phyloP scores from a whole-genome alignment of 2,888 invertebrate genomes.

The Acanthosepion lycidas region DNA sequence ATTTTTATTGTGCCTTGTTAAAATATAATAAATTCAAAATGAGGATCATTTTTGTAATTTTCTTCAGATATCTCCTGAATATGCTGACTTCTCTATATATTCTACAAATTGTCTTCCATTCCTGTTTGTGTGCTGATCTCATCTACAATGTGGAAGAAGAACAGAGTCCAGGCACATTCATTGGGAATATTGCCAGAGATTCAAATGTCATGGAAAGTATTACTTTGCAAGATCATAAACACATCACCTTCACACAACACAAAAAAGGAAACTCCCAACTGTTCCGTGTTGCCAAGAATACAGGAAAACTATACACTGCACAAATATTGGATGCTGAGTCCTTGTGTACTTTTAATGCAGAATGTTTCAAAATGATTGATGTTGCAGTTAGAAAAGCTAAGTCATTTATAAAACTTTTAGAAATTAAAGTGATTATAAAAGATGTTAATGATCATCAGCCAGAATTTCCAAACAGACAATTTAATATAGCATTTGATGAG shows the following conservation, averaged over 20 bases:
- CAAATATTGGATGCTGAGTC: conserved; percentile 41
- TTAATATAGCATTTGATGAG: conserved; percentile 47
- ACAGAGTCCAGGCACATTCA: neutral
- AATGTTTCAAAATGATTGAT: conserved; percentile 40
- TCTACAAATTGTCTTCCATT: neutral
- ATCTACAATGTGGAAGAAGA: neutral
- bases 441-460: conserved; percentile 53
- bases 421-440: conserved; percentile 46
- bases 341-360: conserved; percentile 8
- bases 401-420: conserved; percentile 34
- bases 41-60: neutral
- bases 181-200: neutral
- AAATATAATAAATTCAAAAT: neutral
- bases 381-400: neutral
- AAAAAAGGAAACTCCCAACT: neutral
- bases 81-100: neutral
- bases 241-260: neutral
- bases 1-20: neutral
- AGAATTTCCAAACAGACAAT: neutral
- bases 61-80: neutral
- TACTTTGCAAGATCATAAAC: neutral
- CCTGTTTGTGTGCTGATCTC: neutral
- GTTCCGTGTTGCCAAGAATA: neutral
- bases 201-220: neutral
- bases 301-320: neutral